Evolutionary conservation across 2,113 vertebrate species (phyloP).

Genomic region (Sakesphorus luctuosus): DNA sequence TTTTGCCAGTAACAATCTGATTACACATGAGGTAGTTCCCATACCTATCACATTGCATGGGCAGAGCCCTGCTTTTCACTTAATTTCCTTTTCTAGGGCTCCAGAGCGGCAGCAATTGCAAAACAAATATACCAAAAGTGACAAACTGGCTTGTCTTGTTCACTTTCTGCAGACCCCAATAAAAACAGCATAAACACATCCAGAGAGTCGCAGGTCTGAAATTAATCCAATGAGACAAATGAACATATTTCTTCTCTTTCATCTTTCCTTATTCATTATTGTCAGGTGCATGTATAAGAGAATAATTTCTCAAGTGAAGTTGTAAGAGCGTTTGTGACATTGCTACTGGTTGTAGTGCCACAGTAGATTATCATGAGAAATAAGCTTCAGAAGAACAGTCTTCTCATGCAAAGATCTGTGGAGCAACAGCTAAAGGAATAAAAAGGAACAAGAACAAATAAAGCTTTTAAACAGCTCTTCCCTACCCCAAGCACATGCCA

Average conservation of each 20-base stretch:
- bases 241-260: not conserved
- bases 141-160: not conserved
- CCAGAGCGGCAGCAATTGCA: not conserved
- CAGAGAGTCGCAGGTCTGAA: not conserved
- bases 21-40: fast-evolving
- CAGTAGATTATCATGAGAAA: not conserved
- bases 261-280: not conserved
- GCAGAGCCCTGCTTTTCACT: not conserved
- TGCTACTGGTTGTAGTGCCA: not conserved
- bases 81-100: not conserved
- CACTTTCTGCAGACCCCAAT: not conserved
- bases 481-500: not conserved
- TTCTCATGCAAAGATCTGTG: not conserved
- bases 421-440: not conserved
- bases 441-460: not conserved
- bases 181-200: not conserved
- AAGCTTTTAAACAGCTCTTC: not conserved
- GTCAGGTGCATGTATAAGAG: not conserved
- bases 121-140: not conserved
- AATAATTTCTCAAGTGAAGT: not conserved
- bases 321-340: not conserved
- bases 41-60: fast-evolving
- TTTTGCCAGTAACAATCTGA: not conserved
- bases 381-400: not conserved
- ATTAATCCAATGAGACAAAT: not conserved